These are phyloP conservation scores for Trissolcus brochymenae DNA, from an alignment of 2,888 invertebrate genomes.

Conservation along the genomic window DNA sequence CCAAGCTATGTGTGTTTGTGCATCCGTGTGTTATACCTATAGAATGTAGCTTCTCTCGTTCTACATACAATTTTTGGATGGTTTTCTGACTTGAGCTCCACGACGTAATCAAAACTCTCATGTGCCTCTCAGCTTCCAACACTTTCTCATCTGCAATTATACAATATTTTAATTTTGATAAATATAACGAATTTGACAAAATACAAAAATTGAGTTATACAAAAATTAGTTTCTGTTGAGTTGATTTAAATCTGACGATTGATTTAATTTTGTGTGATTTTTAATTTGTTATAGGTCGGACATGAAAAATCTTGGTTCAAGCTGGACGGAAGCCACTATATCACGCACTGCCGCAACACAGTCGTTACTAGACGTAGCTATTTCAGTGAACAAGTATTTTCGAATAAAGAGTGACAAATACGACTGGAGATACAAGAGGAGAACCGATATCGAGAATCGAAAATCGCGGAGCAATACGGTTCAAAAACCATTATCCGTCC, in stretches of 20 bases:
- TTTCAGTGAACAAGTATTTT: conserved; percentile 66
- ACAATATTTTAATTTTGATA: too few species aligned
- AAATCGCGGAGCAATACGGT: conserved; percentile 68
- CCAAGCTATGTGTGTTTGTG: conserved; percentile 27
- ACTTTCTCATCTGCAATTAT: conserved; percentile 9
- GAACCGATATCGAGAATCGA: conserved; percentile 60
- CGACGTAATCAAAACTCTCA: conserved; percentile 34
- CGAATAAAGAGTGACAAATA: conserved; percentile 61
- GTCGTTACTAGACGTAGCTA: conserved; percentile 76
- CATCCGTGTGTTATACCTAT: conserved; percentile 4
- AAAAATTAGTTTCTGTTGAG: too few species aligned
- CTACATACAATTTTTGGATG: conserved; percentile 39
- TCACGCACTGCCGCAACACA: conserved; percentile 81
- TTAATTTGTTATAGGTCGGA: conserved; percentile 78
- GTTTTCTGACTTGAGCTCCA: conserved; percentile 40
- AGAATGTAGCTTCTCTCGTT: conserved; percentile 29
- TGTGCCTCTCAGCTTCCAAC: conserved; percentile 18
- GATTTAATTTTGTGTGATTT: neutral
- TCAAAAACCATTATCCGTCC: conserved; percentile 70
- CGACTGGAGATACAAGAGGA: conserved; percentile 61
- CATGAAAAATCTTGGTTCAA: conserved; percentile 85
- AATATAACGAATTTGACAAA: too few species aligned
- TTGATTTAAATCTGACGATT: neutral
- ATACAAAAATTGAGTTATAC: too few species aligned
- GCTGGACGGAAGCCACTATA: conserved; percentile 84